Evolutionary conservation across 1,140 invertebrate genomes (phyloP).

Genomic region (Melitaea cinxia): DNA sequence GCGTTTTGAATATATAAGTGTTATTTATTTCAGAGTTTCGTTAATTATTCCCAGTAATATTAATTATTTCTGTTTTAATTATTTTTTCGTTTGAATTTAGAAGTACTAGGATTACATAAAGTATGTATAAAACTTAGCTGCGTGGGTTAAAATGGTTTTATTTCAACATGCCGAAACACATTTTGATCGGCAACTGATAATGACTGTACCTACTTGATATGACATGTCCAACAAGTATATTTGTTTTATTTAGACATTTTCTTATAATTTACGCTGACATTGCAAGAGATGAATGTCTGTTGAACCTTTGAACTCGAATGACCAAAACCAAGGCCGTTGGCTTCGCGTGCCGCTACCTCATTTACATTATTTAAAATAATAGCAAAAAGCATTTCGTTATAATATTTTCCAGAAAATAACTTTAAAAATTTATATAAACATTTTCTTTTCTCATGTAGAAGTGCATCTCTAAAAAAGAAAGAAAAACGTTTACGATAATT

Average conservation of each 20-base stretch:
- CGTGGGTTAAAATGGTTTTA: no score
- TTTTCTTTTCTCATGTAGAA: not conserved
- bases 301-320: conserved; percentile 58
- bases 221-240: conserved; percentile 2
- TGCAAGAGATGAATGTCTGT: conserved; percentile 47
- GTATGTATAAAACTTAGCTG: no score
- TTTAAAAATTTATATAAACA: not conserved
- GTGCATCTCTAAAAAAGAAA: no score
- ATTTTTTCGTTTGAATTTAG: no score
- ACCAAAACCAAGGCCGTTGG: conserved; percentile 48
- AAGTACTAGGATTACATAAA: no score
- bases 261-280: conserved; percentile 36
- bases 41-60: not conserved
- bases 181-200: not conserved
- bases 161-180: no score
- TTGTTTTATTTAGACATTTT: conserved; percentile 10
- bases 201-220: not conserved
- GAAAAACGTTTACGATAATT: no score
- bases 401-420: conserved; percentile 1
- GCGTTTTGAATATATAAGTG: not conserved
- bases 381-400: conserved; percentile 1
- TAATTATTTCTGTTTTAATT: not conserved
- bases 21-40: not conserved
- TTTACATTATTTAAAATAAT: conserved; percentile 38
- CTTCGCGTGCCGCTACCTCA: conserved; percentile 30